A percentile compares a stretch with the other conserved stretches of the same genome.
Conservation (phyloP, 2,888 invertebrate genomes). For the Baronia brevicornis region DNA sequence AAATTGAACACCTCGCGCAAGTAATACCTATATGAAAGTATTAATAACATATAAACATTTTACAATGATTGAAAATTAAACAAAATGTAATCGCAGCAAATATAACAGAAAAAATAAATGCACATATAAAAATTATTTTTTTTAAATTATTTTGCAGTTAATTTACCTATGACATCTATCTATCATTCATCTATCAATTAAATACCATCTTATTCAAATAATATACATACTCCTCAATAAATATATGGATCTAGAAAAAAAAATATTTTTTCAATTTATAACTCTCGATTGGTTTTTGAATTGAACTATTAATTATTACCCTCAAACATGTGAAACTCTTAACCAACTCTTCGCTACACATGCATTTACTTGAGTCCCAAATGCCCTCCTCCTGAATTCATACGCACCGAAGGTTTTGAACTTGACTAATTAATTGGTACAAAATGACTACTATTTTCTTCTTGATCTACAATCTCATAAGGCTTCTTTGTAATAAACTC, state of each 20-base stretch:
- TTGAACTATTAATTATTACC: slow-evolving; percentile 4
- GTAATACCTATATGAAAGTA: too few species aligned
- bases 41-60: too few species aligned
- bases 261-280: slow-evolving; percentile 1
- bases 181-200: slow-evolving; percentile 7
- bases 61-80: too few species aligned
- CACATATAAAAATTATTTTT: too few species aligned
- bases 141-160: slow-evolving; percentile 3
- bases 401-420: slow-evolving; percentile 48
- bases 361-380: slow-evolving; percentile 68
- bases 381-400: slow-evolving; percentile 32
- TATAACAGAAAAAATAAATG: too few species aligned
- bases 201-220: too few species aligned
- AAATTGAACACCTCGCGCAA: slow-evolving; percentile 47
- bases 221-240: slow-evolving; percentile 12
- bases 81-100: too few species aligned
- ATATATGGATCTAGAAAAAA: slow-evolving; percentile 5
- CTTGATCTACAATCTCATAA: slow-evolving; percentile 67
- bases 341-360: slow-evolving; percentile 3
- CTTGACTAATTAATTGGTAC: slow-evolving; percentile 62
- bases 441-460: slow-evolving; percentile 58
- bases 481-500: slow-evolving; percentile 74
- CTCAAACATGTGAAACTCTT: slow-evolving; percentile 8
- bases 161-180: neutral
- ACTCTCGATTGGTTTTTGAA: neutral